phyloP scores from a whole-genome alignment of 2,888 invertebrate genomes.

The Metopia argyrocephala region DNA sequence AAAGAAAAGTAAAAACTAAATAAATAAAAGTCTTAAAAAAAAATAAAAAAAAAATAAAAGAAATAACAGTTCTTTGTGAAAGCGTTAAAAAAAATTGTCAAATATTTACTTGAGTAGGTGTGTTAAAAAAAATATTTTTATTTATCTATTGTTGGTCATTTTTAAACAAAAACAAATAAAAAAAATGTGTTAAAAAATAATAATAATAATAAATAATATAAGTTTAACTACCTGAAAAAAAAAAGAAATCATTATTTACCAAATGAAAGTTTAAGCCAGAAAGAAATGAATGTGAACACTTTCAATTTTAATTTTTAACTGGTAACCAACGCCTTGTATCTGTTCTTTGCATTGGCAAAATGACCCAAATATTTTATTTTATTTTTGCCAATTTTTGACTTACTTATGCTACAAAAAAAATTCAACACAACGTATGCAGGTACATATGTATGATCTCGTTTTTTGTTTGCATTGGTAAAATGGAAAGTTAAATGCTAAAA shows the following conservation, averaged over 20 bases:
- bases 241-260: neutral
- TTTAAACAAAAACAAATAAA: conserved; percentile 28
- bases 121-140: conserved; percentile 1
- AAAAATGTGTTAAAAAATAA: conserved; percentile 25
- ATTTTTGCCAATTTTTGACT: conserved; percentile 7
- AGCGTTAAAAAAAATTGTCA: conserved; percentile 32
- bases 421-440: too few relatives aligned
- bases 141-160: neutral
- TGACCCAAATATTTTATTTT: conserved; percentile 39
- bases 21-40: neutral
- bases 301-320: conserved; percentile 36
- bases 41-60: neutral
- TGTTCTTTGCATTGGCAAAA: conserved; percentile 4
- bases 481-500: conserved; percentile 9
- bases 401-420: neutral
- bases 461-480: conserved; percentile 26
- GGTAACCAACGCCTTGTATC: neutral
- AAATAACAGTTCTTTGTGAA: conserved; percentile 43
- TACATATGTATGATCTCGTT: too few relatives aligned
- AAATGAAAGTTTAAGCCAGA: conserved; percentile 40
- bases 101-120: conserved; percentile 32
- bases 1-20: neutral
- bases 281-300: conserved; percentile 1
- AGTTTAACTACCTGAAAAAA: neutral
- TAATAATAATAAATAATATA: neutral